A percentile compares a stretch with the other conserved stretches of the same genome.
Conservation (phyloP, 2,797 vertebrate species). For the Tapirus indicus region DNA sequence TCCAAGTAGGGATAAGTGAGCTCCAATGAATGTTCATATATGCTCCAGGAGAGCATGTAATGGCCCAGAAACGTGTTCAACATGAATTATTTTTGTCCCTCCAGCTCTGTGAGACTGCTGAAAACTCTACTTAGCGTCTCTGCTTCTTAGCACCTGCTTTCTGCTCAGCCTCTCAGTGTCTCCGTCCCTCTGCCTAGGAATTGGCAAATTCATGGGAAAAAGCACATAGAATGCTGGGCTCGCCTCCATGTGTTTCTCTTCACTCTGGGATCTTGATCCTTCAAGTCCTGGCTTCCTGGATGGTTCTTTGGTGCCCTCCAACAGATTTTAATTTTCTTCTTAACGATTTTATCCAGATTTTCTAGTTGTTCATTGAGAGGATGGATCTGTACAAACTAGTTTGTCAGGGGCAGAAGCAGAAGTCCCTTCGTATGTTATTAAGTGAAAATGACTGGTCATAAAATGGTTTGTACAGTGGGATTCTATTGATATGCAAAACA, state of each 20-base stretch:
- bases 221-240: background rate
- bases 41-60: background rate
- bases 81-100: background rate
- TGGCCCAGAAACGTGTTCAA: background rate
- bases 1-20: too few species aligned
- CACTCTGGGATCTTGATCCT: background rate
- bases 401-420: background rate
- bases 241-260: background rate
- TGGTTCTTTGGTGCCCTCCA: background rate
- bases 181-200: background rate
- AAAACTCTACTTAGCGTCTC: background rate
- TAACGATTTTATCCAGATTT: background rate
- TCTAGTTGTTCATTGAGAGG: background rate
- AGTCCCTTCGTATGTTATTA: background rate
- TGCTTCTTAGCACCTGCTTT: background rate
- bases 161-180: background rate
- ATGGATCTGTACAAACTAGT: background rate
- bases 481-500: conserved; percentile 6
- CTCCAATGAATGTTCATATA: background rate
- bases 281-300: background rate
- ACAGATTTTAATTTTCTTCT: background rate
- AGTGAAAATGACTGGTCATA: background rate
- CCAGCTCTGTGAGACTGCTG: background rate
- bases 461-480: background rate
- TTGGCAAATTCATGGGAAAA: background rate